Evolutionary conservation across 30 jellyfish, hydroid and myxozoan species (phyloP).

Genomic region (Phacellophora camtschatica): DNA sequence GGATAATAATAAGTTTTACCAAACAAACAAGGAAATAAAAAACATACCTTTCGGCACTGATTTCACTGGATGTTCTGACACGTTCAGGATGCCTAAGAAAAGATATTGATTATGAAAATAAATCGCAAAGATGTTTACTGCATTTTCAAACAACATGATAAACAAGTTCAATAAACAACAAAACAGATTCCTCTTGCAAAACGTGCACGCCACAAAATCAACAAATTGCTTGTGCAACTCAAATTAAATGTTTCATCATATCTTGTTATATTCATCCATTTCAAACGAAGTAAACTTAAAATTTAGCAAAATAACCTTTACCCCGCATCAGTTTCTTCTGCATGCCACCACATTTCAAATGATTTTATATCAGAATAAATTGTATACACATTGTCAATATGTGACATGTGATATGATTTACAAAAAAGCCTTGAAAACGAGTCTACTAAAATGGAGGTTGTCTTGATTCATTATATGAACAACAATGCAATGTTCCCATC

Average conservation of each 20-base stretch:
- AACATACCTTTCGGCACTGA: slow-evolving; percentile 43
- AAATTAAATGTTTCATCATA: too few species aligned
- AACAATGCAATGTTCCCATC: not conserved
- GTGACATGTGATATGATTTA: not conserved
- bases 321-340: not conserved
- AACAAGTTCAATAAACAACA: too few species aligned
- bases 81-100: too few species aligned
- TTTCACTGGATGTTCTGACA: slow-evolving; percentile 67
- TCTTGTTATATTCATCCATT: too few species aligned
- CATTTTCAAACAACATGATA: too few species aligned
- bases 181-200: too few species aligned
- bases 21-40: not conserved
- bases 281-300: too few species aligned
- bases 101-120: too few species aligned
- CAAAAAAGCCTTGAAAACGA: not conserved
- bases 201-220: too few species aligned
- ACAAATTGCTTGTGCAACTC: too few species aligned
- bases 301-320: too few species aligned
- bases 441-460: not conserved
- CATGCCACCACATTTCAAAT: not conserved
- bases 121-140: too few species aligned
- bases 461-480: not conserved
- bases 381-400: not conserved
- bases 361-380: not conserved
- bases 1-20: not conserved